Evolutionary conservation across 2,113 vertebrate genomes (phyloP).

Genomic region (Lamprotornis superbus): DNA sequence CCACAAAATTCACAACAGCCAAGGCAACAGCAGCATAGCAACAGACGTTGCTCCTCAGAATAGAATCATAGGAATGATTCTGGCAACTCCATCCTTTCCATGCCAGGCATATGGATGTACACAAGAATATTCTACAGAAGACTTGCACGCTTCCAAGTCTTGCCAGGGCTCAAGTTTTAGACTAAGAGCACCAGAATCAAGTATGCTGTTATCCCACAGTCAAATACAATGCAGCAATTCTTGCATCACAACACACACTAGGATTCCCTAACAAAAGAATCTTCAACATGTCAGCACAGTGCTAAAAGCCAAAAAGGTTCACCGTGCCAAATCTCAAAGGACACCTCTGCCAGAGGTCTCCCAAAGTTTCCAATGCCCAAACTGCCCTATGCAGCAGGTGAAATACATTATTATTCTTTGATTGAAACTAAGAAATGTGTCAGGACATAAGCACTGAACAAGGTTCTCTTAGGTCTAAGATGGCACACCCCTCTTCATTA

Average conservation of each 20-base stretch:
- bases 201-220: background rate
- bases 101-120: background rate
- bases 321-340: background rate
- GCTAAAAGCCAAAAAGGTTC: background rate
- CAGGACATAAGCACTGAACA: background rate
- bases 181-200: background rate
- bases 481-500: background rate
- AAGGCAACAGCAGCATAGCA: constrained; percentile 44
- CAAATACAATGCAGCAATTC: background rate
- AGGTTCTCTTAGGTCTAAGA: background rate
- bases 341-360: background rate
- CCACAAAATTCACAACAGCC: constrained; percentile 32
- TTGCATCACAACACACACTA: background rate
- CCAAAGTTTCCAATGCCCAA: background rate
- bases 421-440: background rate
- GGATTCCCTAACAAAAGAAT: background rate
- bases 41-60: constrained; percentile 48
- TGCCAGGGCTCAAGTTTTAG: background rate
- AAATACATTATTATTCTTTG: background rate
- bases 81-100: background rate
- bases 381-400: background rate
- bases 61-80: background rate
- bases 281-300: background rate
- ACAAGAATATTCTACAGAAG: background rate
- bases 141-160: background rate